Evolutionary conservation across 2,797 vertebrate species (phyloP), one percentile per base, ranked within the genome.

Genomic region (Sebastes goodei): DNA sequence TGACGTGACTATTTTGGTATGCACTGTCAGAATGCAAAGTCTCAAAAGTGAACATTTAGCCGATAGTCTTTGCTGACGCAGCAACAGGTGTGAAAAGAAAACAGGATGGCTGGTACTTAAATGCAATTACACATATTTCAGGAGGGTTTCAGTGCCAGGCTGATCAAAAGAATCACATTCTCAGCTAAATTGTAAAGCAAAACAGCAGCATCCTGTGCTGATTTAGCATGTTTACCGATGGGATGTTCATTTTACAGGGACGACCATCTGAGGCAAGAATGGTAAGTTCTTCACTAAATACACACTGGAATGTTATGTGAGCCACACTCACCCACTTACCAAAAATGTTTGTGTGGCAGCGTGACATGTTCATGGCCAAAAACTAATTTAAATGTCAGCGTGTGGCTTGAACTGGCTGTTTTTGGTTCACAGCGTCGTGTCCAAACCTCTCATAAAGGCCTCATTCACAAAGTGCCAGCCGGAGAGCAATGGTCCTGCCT

Each of bases 381-480:
- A 65, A 11, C 29, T 12, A 20, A 85, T 88, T 86, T 77, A 88
- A 87, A 90, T 73, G 85, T 89, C 76, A 84, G 46, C 70, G 7
- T 42, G 74, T 5, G 66, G 72, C 53, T 81, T 76, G 35, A 76
- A 82, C 59, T 71, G 78, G 42, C 61, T 87, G 83, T 73, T 86
- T 88, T 76, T 79, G 46, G 74, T 86, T 42, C 67, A 46, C 60
- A 53, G 46, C 38, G 33, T 71, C 32, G 49, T 32, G 68, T 84
- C 86, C 90, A 91, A 87, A 69, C 59, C 82, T 87, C 82, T 88
- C 78, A 92, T 91, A 92, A 94, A 90, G 87, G 72, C 78, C 86
- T 86, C 85, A 91, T 94, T 95, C 85, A 93, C 72, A 29, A 20
- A 66, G 71, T 89, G 87, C 85, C 93, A 94, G 85, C 64, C 78